Percentiles rank a stretch among this genome's conserved stretches.
Conservation (phyloP, 2,888 invertebrate genomes). For the Platycnemis pennipes region DNA sequence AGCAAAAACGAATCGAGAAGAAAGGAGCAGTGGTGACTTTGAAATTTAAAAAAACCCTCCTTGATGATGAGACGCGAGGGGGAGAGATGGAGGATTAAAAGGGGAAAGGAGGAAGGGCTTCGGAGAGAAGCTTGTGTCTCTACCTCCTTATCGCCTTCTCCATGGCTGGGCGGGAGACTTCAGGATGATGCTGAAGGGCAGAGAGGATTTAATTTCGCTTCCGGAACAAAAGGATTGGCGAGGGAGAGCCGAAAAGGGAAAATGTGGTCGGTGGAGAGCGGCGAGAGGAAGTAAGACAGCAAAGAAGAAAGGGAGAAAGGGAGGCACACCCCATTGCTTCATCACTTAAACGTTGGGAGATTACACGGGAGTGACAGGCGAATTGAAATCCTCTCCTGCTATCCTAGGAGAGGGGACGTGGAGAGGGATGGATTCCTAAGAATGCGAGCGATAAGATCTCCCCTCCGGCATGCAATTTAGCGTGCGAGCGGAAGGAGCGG, state of each 20-base stretch:
- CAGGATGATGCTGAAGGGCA: not conserved
- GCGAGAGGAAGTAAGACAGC: not conserved
- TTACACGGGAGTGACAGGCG: not conserved
- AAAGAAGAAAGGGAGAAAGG: not conserved
- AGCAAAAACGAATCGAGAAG: not conserved
- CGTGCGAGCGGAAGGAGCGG: not conserved
- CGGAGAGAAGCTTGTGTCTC: too few relatives aligned
- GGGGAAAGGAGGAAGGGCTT: too few relatives aligned
- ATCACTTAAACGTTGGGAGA: not conserved
- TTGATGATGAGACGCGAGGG: not conserved
- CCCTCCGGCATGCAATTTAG: not conserved
- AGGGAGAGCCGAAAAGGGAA: not conserved
- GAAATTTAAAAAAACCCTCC: not conserved
- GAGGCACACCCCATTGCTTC: too few relatives aligned
- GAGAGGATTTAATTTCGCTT: not conserved
- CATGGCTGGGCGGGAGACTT: not conserved
- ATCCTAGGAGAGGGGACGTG: not conserved
- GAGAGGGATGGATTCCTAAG: not conserved
- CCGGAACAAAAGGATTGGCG: not conserved
- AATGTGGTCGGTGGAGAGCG: not conserved
- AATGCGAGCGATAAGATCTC: not conserved
- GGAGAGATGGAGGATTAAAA: too few relatives aligned
- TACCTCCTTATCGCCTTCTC: not conserved
- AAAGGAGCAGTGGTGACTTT: not conserved
- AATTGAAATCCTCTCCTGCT: not conserved